Evolutionary conservation across 2,113 vertebrate species (phyloP).

Genomic region (Barbus barbus): DNA sequence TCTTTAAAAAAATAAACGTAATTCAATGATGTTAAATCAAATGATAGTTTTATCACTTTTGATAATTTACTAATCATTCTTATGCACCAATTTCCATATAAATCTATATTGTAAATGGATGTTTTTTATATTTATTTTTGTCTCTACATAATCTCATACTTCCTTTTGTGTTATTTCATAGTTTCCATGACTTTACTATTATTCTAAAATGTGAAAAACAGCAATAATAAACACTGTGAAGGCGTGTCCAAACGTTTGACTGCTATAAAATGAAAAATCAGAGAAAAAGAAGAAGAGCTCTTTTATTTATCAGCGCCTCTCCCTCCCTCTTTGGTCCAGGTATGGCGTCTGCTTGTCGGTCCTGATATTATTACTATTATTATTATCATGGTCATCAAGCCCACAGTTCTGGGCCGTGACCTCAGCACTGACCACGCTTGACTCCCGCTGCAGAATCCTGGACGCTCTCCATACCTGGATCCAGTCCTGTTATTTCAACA

Average conservation of each 20-base stretch:
- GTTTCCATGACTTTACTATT: neutral
- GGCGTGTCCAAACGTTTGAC: neutral
- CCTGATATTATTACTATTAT: constrained; percentile 45
- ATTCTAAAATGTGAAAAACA: neutral
- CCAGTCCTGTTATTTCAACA: constrained; percentile 36
- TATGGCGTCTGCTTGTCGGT: constrained; percentile 50
- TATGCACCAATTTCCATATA: neutral
- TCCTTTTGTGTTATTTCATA: neutral
- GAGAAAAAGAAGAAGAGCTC: neutral
- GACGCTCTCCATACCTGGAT: constrained; percentile 24
- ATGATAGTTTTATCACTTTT: no score
- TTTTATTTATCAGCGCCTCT: neutral
- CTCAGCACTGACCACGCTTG: constrained; percentile 40
- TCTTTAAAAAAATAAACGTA: no score
- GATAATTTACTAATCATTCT: no score
- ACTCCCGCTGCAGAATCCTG: constrained; percentile 31
- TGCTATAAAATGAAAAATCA: neutral
- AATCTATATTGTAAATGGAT: neutral
- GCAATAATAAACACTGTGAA: neutral
- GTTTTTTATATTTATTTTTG: neutral
- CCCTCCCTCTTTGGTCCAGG: constrained; percentile 41
- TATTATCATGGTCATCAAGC: constrained; percentile 40
- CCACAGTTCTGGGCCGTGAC: constrained; percentile 33
- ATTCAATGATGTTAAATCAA: no score
- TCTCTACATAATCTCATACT: neutral